phyloP scores from a whole-genome alignment of 2,888 invertebrate genomes.

The Saturnia japonica region DNA sequence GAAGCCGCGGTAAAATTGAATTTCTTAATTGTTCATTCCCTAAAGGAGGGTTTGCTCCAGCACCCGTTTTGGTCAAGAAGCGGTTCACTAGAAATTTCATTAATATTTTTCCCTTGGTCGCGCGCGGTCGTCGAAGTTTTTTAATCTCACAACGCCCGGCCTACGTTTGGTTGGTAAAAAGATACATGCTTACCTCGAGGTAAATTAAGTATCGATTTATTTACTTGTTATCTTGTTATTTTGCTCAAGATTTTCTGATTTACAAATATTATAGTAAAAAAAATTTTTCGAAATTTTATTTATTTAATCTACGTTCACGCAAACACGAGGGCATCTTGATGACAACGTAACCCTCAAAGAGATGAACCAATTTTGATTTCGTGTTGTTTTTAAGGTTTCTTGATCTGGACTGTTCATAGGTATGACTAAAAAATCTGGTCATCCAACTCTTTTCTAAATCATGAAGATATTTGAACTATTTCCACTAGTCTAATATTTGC shows the following conservation, averaged over 20 bases:
- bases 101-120: constrained; percentile 61
- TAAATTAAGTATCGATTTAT: constrained; percentile 9
- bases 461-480: no score
- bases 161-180: constrained; percentile 5
- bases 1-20: constrained; percentile 21
- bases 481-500: no score
- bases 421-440: no score
- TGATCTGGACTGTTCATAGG: no score
- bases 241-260: background rate
- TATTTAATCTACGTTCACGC: no score
- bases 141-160: constrained; percentile 55
- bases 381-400: no score
- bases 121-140: constrained; percentile 65
- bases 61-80: constrained; percentile 56
- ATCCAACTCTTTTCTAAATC: no score
- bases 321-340: no score
- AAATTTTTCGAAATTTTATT: background rate
- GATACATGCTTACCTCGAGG: background rate
- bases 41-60: constrained; percentile 48
- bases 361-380: no score
- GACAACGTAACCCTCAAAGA: no score
- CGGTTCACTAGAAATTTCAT: constrained; percentile 66
- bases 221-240: background rate
- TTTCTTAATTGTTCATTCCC: constrained; percentile 21
- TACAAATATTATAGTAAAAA: background rate